These are phyloP conservation scores for Pontoporia blainvillei DNA, from an alignment of 2,113 vertebrate species.

Conservation along the genomic window DNA sequence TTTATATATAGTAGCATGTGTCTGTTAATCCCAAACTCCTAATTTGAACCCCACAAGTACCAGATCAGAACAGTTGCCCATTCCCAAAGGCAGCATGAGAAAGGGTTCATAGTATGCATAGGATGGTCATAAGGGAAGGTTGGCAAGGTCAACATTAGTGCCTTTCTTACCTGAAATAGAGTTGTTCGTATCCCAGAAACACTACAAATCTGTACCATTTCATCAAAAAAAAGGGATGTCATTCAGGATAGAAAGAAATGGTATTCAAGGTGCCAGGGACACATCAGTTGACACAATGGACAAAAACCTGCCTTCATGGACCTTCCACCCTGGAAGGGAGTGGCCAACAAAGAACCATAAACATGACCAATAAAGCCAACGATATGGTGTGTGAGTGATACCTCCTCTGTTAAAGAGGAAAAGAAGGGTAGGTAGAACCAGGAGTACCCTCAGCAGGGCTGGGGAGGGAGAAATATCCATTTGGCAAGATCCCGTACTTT, in stretches of 20 bases:
- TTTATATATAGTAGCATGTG: too few relatives aligned
- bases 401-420: neutral
- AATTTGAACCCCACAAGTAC: neutral
- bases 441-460: neutral
- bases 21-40: too few relatives aligned
- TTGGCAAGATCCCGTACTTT: neutral
- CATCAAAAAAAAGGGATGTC: neutral
- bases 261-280: neutral
- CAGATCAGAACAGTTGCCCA: neutral
- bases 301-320: neutral
- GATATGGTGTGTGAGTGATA: too few relatives aligned
- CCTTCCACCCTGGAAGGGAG: neutral
- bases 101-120: neutral
- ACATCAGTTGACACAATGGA: neutral
- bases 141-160: neutral
- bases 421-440: neutral
- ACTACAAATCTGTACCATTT: neutral
- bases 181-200: neutral
- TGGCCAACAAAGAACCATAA: neutral
- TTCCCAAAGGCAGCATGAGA: neutral
- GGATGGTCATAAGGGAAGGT: neutral
- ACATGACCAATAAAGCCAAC: neutral
- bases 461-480: neutral
- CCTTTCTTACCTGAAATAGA: neutral
- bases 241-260: neutral